Evolutionary conservation across 2,113 vertebrate genomes (phyloP).

Genomic region (Scomber scombrus): DNA sequence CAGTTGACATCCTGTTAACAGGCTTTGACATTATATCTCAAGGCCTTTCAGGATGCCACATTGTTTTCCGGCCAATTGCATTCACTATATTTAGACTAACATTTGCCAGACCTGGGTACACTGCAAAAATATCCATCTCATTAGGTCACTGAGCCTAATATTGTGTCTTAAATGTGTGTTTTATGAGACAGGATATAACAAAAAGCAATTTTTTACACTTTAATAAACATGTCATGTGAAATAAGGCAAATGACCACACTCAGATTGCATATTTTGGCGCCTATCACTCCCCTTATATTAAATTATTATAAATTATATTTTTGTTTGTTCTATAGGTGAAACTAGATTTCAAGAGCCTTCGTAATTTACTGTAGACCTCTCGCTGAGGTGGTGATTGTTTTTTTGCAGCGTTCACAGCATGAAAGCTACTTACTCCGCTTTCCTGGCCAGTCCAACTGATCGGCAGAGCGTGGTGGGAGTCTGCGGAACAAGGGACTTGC

Average conservation of each 20-base stretch:
- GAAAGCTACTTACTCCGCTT: conserved; percentile 90
- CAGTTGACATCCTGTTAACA: not conserved
- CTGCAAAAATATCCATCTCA: conserved; percentile 31
- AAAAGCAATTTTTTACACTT: no score
- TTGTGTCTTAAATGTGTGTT: not conserved
- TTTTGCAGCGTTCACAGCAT: conserved; percentile 9
- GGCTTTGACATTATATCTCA: not conserved
- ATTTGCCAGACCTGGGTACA: not conserved
- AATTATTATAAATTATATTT: not conserved
- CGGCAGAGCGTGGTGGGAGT: conserved; percentile 91
- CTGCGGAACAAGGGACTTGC: conserved; percentile 92
- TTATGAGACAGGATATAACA: not conserved
- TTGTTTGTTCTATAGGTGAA: not conserved
- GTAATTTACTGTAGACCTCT: not conserved
- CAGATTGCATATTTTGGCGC: no score
- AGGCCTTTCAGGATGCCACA: conserved; percentile 10
- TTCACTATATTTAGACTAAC: conserved; percentile 36
- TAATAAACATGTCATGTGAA: not conserved
- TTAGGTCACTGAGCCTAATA: conserved; percentile 36
- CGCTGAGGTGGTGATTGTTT: not conserved
- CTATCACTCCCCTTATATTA: no score
- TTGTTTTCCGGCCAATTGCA: conserved; percentile 33
- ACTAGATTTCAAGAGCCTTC: not conserved
- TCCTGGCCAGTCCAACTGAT: conserved; percentile 91
- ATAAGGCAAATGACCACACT: not conserved